Conservation (phyloP, 2,797 vertebrate genomes). For the Anguilla anguilla region DNA sequence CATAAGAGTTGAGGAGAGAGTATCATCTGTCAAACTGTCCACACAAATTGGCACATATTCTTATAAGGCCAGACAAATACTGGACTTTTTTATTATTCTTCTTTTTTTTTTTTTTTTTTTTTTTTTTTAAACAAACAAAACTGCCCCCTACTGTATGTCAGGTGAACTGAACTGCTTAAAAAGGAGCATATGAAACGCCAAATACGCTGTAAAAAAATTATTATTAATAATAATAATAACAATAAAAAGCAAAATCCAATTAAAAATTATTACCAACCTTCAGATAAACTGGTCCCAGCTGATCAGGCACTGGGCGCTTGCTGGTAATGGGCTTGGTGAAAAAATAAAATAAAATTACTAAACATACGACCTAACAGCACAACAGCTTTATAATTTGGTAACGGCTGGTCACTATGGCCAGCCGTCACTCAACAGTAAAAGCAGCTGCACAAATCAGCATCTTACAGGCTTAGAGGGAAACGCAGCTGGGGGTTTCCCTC, state of each 20-base stretch:
- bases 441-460: neutral
- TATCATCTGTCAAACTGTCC: neutral
- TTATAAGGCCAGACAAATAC: neutral
- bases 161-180: neutral
- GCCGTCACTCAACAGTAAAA: neutral
- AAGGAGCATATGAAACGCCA: neutral
- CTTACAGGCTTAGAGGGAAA: constrained; percentile 56
- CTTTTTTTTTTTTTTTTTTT: neutral
- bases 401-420: neutral
- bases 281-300: constrained; percentile 24
- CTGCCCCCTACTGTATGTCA: constrained; percentile 28
- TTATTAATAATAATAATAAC: neutral
- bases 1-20: neutral
- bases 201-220: neutral
- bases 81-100: neutral
- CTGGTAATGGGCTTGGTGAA: constrained; percentile 5
- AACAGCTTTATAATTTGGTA: neutral
- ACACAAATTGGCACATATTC: neutral
- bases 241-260: neutral
- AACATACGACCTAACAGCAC: neutral
- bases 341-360: neutral
- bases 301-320: neutral
- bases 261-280: constrained; percentile 27
- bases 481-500: constrained; percentile 39
- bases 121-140: neutral